phyloP scores from a whole-genome alignment of 2,888 invertebrate species.

The Clitarchus hookeri region DNA sequence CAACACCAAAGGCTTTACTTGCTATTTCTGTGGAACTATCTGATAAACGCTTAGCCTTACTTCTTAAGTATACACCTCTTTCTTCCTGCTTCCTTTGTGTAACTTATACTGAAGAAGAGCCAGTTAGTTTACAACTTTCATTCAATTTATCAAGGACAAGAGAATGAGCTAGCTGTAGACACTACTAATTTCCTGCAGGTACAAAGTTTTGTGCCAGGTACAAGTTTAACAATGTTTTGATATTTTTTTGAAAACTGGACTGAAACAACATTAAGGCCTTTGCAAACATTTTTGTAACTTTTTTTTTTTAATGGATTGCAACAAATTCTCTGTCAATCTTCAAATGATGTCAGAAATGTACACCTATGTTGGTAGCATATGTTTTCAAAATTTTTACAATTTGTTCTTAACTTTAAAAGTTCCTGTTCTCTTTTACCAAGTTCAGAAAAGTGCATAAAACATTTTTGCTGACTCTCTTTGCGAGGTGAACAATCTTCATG shows the following conservation, averaged over 20 bases:
- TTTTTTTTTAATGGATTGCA: background rate
- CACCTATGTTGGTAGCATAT: background rate
- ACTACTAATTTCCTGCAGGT: constrained; percentile 23
- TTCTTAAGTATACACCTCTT: background rate
- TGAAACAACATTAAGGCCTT: background rate
- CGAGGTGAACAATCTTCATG: too few species aligned
- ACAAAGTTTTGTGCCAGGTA: background rate
- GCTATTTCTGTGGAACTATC: background rate
- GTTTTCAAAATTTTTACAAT: background rate
- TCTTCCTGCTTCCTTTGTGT: background rate
- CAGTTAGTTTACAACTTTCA: background rate
- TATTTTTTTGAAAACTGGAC: constrained; percentile 16
- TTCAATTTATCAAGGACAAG: background rate
- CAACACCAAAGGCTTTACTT: background rate
- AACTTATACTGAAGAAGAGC: background rate
- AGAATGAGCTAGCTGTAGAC: background rate
- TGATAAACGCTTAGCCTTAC: background rate
- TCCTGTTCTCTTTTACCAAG: background rate
- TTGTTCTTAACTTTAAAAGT: background rate
- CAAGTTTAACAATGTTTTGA: background rate
- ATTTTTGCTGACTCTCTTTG: background rate
- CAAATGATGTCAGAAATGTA: background rate
- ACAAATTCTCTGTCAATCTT: background rate
- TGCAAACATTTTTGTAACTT: background rate
- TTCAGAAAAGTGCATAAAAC: background rate